Percentiles rank a stretch among this genome's conserved stretches.
These are phyloP conservation scores for Oxyruncus cristatus DNA, from an alignment of 2,113 vertebrate species.

Conservation along the genomic window DNA sequence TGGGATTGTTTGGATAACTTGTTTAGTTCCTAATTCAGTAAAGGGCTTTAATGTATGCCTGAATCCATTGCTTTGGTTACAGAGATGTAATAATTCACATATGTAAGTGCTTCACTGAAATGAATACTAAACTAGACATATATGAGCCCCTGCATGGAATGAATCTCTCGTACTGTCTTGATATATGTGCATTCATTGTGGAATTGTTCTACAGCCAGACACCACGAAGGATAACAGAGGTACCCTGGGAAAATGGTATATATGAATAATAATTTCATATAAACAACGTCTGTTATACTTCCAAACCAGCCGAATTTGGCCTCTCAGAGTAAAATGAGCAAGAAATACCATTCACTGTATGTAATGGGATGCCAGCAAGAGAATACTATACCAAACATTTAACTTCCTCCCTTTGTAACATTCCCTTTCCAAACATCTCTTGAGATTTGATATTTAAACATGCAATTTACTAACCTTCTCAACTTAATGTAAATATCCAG, in stretches of 20 bases:
- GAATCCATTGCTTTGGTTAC: constrained; percentile 43
- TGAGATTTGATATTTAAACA: constrained; percentile 63
- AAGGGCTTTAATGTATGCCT: constrained; percentile 46
- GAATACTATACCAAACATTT: constrained; percentile 50
- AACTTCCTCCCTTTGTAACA: constrained; percentile 60
- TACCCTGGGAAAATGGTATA: constrained; percentile 27
- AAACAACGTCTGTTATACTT: constrained; percentile 52
- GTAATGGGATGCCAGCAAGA: constrained; percentile 47
- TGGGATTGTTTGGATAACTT: constrained; percentile 45
- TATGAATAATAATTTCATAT: constrained; percentile 58
- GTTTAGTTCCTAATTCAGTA: constrained; percentile 55
- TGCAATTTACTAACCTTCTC: constrained; percentile 47
- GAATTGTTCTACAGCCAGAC: constrained; percentile 37
- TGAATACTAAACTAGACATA: constrained; percentile 33
- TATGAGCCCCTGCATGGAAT: constrained; percentile 34
- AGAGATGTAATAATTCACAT: constrained; percentile 55
- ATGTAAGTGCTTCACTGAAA: constrained; percentile 39
- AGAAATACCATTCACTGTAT: constrained; percentile 45
- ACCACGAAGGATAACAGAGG: background rate
- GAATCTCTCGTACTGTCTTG: background rate
- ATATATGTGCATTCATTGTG: background rate
- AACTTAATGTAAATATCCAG: constrained; percentile 43
- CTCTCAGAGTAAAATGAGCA: constrained; percentile 32
- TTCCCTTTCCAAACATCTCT: constrained; percentile 44
- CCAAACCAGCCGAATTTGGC: constrained; percentile 45